A percentile compares a stretch with the other conserved stretches of the same genome.
Evolutionary conservation across 2,888 invertebrate genomes (phyloP).

Genomic region (Drosophila rubida): DNA sequence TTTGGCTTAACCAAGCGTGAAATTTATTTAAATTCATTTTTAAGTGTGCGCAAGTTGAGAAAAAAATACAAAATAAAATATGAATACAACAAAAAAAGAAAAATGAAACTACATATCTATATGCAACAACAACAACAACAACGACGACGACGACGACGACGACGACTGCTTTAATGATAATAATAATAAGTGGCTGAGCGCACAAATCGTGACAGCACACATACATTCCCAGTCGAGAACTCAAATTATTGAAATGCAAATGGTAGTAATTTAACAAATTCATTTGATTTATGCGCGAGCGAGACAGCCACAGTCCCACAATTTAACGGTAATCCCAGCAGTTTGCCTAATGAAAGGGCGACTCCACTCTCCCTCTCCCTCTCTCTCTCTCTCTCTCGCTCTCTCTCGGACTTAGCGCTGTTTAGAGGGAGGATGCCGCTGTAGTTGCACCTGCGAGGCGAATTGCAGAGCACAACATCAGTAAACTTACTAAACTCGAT

Average conservation of each 20-base stretch:
- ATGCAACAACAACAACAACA: constrained; percentile 9
- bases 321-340: constrained; percentile 2
- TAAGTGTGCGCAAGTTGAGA: constrained; percentile 75
- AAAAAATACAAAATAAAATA: constrained; percentile 30
- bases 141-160: constrained; percentile 1
- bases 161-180: background rate
- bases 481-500: no score
- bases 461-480: background rate
- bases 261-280: constrained; percentile 43
- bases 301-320: background rate
- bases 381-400: no score
- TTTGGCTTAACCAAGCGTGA: constrained; percentile 78
- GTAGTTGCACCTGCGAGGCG: background rate
- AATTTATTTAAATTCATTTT: constrained; percentile 82
- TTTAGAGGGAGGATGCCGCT: background rate
- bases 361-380: no score
- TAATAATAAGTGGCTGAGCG: constrained; percentile 5
- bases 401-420: no score
- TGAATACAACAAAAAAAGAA: constrained; percentile 22
- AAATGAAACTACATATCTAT: constrained; percentile 17
- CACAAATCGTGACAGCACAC: constrained; percentile 4
- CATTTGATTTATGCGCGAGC: constrained; percentile 42
- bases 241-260: constrained; percentile 44
- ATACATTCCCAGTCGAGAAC: constrained; percentile 22
- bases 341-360: background rate